Evolutionary conservation across 2,888 invertebrate genomes (phyloP), one percentile per base, ranked within the genome.

Genomic region (Vesta saturnalis): DNA sequence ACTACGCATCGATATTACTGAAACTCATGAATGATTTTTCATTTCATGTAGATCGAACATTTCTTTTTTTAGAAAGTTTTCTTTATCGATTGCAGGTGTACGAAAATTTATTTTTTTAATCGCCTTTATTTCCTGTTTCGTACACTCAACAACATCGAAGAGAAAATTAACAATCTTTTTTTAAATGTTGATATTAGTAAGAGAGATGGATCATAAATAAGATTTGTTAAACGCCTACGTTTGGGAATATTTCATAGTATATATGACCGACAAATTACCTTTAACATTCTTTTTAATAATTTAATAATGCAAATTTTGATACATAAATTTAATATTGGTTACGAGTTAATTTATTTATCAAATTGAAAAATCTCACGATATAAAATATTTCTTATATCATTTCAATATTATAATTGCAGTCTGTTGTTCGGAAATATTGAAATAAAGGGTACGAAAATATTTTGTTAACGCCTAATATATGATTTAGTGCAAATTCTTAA

Each of bases 71-170:
- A 72, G 73, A 74, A 74, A 74, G 73, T 74, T 73, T 49, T 72
- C 69, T 73, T 73, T 73, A 73, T 73, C 70, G 73, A 64, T 67
- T 70, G 72, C 73, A 73, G 73, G 73, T 73, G 73, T 72, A 72
- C 67, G 22, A 18, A n/a, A 57, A 14, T 55, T 3, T 23, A 3
- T 23, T 23, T 23, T 23, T 23, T 23, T 67, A 57, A 62, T 67
- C 59, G 58, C 15, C n/a, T n/a, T n/a, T n/a, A n/a, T 39, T 66
- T 66, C 14, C 15, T 35, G 16, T 57, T 54, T 12, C 49, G 14
- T 8, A 10, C 16, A 3, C 49, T 15, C 15, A 10, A 49, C 49
- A 15, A n/a, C n/a, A 14, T 10, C 16, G 12, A 4, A 39, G 57
- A 57, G 57, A 57, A 57, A 57, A 43, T 22, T 58, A 16, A 4